Evolutionary conservation across 2,113 vertebrate genomes (phyloP).

Genomic region (Callocephalon fimbriatum): DNA sequence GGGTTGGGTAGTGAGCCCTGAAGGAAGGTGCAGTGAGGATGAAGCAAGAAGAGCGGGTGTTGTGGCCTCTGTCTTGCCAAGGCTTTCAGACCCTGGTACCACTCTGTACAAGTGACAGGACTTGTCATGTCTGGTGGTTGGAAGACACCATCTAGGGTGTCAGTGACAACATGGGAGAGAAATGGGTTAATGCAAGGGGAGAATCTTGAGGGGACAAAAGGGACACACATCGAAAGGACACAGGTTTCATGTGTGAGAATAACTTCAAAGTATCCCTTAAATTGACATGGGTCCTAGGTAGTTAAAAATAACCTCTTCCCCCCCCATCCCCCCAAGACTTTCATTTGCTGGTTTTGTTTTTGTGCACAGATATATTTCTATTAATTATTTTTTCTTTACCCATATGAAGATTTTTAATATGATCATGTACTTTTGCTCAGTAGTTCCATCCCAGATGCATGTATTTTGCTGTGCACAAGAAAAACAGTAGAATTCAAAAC

Average conservation of each 20-base stretch:
- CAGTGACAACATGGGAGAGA: background rate
- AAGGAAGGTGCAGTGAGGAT: background rate
- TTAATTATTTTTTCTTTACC: background rate
- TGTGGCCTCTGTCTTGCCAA: background rate
- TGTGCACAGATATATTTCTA: background rate
- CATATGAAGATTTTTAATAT: background rate
- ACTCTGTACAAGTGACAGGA: background rate
- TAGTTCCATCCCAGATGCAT: background rate
- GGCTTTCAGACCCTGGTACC: background rate
- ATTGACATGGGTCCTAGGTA: background rate
- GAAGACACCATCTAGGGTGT: background rate
- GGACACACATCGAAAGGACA: background rate
- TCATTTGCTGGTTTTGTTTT: background rate
- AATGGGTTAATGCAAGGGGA: background rate
- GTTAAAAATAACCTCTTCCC: background rate
- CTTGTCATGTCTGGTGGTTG: background rate
- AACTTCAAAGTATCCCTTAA: background rate
- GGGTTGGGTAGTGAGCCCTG: background rate
- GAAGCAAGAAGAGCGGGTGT: background rate
- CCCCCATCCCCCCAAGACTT: background rate
- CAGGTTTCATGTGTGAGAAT: background rate
- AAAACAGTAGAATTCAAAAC: constrained; percentile 24
- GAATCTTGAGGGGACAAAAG: background rate
- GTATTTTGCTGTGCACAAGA: background rate
- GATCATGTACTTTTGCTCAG: background rate